A percentile compares a stretch with the other conserved stretches of the same genome.
These are phyloP conservation scores for Phataginus tetradactyla DNA, from an alignment of 2,797 vertebrate genomes.

Conservation along the genomic window DNA sequence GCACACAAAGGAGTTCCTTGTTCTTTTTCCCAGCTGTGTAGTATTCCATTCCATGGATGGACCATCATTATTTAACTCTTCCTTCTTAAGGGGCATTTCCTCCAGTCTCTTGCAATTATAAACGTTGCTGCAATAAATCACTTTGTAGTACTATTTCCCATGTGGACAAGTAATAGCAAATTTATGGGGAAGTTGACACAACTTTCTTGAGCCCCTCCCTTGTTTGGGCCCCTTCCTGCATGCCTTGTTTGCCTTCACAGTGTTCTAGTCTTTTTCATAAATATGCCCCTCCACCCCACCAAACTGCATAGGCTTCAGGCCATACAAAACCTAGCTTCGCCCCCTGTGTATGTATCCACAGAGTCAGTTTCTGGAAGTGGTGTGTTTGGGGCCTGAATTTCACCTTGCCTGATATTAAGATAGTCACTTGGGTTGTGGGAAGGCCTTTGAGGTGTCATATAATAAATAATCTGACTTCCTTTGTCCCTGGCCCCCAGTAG, in stretches of 20 bases:
- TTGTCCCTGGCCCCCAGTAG: neutral
- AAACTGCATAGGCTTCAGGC: neutral
- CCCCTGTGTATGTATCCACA: rapidly evolving
- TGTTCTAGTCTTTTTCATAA: neutral
- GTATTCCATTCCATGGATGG: rapidly evolving
- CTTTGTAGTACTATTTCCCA: rapidly evolving
- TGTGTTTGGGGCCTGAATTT: neutral
- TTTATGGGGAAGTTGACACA: too few species aligned
- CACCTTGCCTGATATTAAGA: neutral
- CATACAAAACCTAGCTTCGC: neutral
- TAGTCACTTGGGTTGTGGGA: neutral
- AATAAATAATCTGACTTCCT: neutral
- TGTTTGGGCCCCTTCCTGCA: neutral
- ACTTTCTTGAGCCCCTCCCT: neutral
- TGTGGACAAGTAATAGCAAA: rapidly evolving
- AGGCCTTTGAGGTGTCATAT: neutral
- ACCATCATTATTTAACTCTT: neutral
- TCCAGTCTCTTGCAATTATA: too few species aligned
- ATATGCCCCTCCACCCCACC: too few species aligned
- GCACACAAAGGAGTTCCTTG: rapidly evolving
- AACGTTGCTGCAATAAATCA: rapidly evolving
- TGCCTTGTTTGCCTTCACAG: neutral
- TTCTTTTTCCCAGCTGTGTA: neutral
- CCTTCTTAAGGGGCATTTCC: neutral
- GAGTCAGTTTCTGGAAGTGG: neutral